phyloP scores from a whole-genome alignment of 2,113 vertebrate species.

The Pholis gunnellus region DNA sequence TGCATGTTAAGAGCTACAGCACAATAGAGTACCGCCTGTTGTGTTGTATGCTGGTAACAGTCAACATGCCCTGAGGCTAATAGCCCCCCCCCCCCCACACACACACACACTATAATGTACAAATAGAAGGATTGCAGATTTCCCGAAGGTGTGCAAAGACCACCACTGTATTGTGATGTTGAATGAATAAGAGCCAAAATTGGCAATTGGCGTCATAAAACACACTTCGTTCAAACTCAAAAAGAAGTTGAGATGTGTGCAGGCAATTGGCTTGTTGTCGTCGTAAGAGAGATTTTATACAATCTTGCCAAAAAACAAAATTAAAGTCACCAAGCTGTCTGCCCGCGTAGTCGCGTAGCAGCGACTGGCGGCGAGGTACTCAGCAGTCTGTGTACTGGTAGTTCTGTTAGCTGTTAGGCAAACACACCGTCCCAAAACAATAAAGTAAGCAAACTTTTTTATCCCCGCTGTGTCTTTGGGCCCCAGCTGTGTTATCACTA shows the following conservation, averaged over 20 bases:
- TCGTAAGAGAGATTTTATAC: too few species aligned
- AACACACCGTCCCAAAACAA: neutral
- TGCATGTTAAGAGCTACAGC: neutral
- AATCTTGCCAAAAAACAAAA: neutral
- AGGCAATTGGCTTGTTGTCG: neutral
- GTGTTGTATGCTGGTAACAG: neutral
- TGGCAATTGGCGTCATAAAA: neutral
- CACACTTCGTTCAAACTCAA: neutral
- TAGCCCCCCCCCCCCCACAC: neutral
- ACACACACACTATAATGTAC: neutral
- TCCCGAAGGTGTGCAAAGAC: too few species aligned
- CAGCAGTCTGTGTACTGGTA: neutral
- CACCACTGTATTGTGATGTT: too few species aligned
- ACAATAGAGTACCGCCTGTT: neutral
- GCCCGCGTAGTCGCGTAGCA: too few species aligned
- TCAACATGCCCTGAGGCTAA: neutral
- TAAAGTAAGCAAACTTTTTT: neutral
- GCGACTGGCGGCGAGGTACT: neutral
- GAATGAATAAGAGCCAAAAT: too few species aligned
- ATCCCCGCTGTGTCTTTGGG: too few species aligned
- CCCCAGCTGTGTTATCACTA: too few species aligned
- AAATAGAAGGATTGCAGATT: neutral
- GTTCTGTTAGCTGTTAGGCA: neutral
- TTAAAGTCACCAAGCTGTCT: neutral
- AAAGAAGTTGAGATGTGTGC: neutral